A percentile compares a stretch with the other conserved stretches of the same genome.
Evolutionary conservation across 64 coral and sea anemone genomes (phyloP).

Genomic region (Orbicella faveolata): DNA sequence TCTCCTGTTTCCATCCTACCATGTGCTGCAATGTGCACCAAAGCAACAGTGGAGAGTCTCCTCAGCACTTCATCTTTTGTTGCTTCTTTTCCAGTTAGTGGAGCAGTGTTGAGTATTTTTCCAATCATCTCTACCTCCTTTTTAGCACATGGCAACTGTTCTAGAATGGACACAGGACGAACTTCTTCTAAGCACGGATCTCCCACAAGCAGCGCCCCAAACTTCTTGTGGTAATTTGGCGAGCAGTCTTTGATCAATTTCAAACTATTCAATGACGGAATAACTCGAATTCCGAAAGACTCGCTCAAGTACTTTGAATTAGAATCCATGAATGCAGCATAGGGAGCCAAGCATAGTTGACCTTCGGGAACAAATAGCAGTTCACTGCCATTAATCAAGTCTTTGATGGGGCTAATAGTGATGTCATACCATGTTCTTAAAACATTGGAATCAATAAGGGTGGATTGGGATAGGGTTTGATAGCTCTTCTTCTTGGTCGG

Average conservation of each 20-base stretch:
- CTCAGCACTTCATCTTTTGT: too few relatives aligned
- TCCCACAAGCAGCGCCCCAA: not conserved
- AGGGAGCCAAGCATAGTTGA: not conserved
- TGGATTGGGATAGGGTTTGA: not conserved
- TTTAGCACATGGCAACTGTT: too few relatives aligned
- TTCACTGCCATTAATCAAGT: not conserved
- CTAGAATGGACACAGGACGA: too few relatives aligned
- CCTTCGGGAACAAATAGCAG: constrained; percentile 15
- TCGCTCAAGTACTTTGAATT: not conserved
- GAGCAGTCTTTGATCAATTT: constrained; percentile 20
- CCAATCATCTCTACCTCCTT: too few relatives aligned
- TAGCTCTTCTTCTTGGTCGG: not conserved
- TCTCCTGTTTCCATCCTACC: too few relatives aligned
- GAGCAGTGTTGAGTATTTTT: too few relatives aligned
- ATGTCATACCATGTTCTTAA: not conserved
- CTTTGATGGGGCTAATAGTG: not conserved
- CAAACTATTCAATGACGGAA: not conserved
- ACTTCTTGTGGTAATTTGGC: not conserved
- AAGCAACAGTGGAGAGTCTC: too few relatives aligned
- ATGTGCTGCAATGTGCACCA: too few relatives aligned
- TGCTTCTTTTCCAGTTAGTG: too few relatives aligned
- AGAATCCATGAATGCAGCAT: not conserved
- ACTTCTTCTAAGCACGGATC: constrained; percentile 12
- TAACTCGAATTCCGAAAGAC: too few relatives aligned
- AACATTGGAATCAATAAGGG: not conserved